These are phyloP conservation scores for Paracentrotus lividus DNA, from an alignment of 53 echinoderm and acorn worm species.

Conservation along the genomic window DNA sequence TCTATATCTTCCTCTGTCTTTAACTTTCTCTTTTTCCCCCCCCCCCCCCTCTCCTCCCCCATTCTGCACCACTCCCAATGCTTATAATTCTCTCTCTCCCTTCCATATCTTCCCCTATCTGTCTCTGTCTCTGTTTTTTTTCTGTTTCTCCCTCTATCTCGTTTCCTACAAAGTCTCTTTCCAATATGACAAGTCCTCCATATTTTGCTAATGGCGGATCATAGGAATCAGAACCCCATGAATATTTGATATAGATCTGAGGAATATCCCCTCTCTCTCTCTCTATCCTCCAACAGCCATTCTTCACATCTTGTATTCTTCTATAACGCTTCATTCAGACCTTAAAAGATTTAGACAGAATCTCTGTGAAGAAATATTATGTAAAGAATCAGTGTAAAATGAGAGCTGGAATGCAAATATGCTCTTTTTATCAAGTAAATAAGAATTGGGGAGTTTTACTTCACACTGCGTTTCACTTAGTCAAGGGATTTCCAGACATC, in stretches of 20 bases:
- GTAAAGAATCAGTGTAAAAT: no score
- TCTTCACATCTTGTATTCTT: background rate
- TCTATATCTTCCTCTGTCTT: background rate
- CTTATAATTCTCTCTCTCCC: no score
- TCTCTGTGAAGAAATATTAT: no score
- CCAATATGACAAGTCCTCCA: conserved; percentile 2
- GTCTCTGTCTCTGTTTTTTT: background rate
- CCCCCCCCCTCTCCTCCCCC: background rate
- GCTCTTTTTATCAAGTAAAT: no score
- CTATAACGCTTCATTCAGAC: no score
- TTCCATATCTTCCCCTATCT: background rate
- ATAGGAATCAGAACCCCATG: conserved; percentile 46
- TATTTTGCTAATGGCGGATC: conserved; percentile 47
- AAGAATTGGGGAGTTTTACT: no score
- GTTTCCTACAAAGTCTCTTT: background rate
- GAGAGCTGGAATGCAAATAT: no score
- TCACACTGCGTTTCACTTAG: no score
- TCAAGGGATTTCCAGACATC: no score
- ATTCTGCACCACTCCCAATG: no score
- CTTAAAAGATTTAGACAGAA: no score
- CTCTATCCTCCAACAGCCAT: background rate
- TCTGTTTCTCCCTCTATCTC: no score
- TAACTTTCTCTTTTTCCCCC: background rate
- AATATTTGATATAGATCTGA: conserved; percentile 61
- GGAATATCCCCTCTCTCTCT: background rate